Base-by-base conservation (phyloP, 2,797 vertebrate genomes). In the Pygocentrus nattereri region DNA sequence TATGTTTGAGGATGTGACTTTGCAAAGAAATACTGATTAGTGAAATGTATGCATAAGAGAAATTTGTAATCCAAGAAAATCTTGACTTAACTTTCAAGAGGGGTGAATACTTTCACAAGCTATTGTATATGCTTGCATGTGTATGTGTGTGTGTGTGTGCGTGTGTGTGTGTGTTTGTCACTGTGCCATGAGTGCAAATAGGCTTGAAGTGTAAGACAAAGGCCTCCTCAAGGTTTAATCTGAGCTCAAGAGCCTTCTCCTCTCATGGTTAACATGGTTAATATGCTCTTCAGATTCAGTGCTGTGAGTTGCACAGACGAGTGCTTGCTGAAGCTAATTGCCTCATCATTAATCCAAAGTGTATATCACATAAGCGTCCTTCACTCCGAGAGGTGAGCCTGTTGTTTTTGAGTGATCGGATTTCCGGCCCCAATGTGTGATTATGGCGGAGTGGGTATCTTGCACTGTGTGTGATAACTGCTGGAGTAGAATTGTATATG, bases 131-230 rank as follows among this genome's bases (percentile, higher is more conserved):
- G 34, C 19, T 15, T 31, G 27, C 6, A 4, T 38, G 62, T 38
- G 27, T 31, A n/a, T n/a, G n/a, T 44, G 34, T 79, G 34, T 74
- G 49, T 56, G 38, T 50, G 70, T 49, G 21, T 69, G n/a, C n/a
- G n/a, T 44, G 34, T 79, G 34, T 74, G 49, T 56, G 38, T 50
- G 70, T 49, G 21, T 69, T 52, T 83, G 27, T 16, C 5, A 58
- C 25, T 59, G 44, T 25, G 12, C 34, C 16, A 19, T 38, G 64
- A 56, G 72, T 50, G 61, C 38, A 41, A 58, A 71, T 21, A 54
- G 71, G 76, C 54, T 78, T 67, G 64, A 74, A 70, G 70, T 76
- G 58, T 82, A 67, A 76, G 50, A 82, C 76, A 82, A 78, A 77
- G 71, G 68, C 68, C 70, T 73, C 52, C 62, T 74, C 61, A 67